phyloP scores from a whole-genome alignment of 1,140 invertebrate species.

The Hylaeus volcanicus region DNA sequence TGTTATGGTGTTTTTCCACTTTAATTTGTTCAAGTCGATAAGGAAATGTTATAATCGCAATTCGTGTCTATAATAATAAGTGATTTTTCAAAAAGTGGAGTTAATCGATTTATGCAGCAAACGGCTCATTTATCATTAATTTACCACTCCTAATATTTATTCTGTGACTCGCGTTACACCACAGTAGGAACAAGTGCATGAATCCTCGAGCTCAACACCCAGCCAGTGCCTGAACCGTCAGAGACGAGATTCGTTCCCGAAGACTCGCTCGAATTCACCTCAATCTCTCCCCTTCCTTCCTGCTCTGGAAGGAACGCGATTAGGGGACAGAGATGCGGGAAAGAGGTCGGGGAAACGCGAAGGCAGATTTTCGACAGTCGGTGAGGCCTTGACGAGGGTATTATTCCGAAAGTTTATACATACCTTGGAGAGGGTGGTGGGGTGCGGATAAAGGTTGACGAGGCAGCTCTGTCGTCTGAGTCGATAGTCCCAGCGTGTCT shows the following conservation, averaged over 20 bases:
- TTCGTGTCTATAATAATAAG: no score
- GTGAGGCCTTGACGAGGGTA: conserved; percentile 46
- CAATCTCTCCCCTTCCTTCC: conserved; percentile 5
- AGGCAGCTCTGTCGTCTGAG: conserved; percentile 93
- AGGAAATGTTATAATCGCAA: no score
- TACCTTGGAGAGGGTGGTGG: conserved; percentile 92
- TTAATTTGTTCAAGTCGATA: no score
- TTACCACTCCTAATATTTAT: no score
- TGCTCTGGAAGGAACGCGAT: neutral
- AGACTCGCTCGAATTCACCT: neutral
- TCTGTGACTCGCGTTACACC: no score
- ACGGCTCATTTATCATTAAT: no score
- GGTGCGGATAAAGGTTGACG: conserved; percentile 96
- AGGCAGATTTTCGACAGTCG: conserved; percentile 36
- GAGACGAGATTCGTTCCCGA: neutral
- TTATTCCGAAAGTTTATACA: conserved; percentile 65
- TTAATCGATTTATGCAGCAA: no score
- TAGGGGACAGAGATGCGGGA: conserved; percentile 3
- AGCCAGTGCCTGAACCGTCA: no score
- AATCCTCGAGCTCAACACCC: no score
- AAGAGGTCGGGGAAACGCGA: conserved; percentile 13
- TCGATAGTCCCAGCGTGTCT: conserved; percentile 95
- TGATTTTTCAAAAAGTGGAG: no score
- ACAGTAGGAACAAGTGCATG: no score
- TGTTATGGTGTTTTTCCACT: no score